Evolutionary conservation across 2,797 vertebrate genomes (phyloP).

Genomic region (Myotis daubentonii): DNA sequence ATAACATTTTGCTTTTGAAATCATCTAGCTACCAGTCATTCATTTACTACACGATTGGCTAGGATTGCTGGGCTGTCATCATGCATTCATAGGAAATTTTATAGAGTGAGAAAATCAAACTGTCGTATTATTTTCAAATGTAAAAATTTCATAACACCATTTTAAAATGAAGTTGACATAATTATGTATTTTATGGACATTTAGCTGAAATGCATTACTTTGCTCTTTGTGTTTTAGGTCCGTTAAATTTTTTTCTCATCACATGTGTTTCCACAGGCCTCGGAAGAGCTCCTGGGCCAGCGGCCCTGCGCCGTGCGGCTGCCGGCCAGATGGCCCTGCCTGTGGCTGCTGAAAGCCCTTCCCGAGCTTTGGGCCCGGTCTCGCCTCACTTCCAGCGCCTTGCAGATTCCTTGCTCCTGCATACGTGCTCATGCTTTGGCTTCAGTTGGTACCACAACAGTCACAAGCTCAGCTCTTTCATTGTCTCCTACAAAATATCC

Average conservation of each 20-base stretch:
- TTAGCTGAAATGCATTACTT: slow-evolving; percentile 4
- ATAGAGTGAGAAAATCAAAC: neutral
- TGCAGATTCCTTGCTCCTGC: neutral
- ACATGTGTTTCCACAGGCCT: neutral
- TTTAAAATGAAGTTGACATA: neutral
- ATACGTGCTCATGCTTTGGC: neutral
- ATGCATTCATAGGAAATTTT: neutral
- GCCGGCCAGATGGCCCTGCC: neutral
- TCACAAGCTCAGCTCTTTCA: neutral
- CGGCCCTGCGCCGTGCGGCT: neutral
- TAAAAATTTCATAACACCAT: neutral
- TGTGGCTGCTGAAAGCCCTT: neutral
- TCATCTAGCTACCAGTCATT: neutral
- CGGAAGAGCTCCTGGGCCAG: neutral
- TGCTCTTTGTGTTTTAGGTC: slow-evolving; percentile 22
- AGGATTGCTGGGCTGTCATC: neutral
- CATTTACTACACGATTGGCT: neutral
- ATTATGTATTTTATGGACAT: neutral
- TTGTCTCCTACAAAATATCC: neutral
- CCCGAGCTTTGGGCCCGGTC: neutral
- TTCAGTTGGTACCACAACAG: neutral
- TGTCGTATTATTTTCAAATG: neutral
- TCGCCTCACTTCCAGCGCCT: neutral
- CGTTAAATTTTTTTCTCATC: neutral
- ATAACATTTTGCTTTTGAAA: slow-evolving; percentile 6